Percentiles rank a stretch among this genome's conserved stretches.
These are phyloP conservation scores for Iguana delicatissima DNA, from an alignment of 2,797 vertebrate genomes.

Conservation along the genomic window DNA sequence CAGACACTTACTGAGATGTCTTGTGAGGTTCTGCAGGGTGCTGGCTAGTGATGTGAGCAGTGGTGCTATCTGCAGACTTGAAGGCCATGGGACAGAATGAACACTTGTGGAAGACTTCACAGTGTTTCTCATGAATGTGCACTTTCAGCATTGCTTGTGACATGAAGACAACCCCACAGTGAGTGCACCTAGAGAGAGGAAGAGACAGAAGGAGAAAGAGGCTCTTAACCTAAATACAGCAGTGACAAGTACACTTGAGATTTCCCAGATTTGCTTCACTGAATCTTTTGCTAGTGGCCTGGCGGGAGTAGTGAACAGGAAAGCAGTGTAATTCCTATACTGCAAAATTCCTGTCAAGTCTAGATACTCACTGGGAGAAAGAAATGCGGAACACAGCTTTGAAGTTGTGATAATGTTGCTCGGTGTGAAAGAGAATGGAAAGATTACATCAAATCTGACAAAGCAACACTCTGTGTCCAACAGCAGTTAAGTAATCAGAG, in stretches of 20 bases:
- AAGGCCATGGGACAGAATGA: constrained; percentile 94
- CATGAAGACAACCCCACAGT: constrained; percentile 93
- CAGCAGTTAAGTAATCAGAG: neutral
- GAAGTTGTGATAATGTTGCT: neutral
- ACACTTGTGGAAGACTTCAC: constrained; percentile 94
- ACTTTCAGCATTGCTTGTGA: constrained; percentile 89
- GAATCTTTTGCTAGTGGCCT: fast-evolving
- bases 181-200: constrained; percentile 87
- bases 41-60: constrained; percentile 88
- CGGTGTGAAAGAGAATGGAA: neutral
- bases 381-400: neutral
- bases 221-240: neutral
- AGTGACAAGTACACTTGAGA: fast-evolving
- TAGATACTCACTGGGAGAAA: neutral
- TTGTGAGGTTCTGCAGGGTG: constrained; percentile 83
- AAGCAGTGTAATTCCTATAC: fast-evolving
- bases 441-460: neutral
- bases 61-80: constrained; percentile 89
- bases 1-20: constrained; percentile 88
- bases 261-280: neutral
- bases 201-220: neutral
- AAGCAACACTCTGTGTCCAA: neutral
- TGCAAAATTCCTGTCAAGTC: neutral
- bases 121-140: constrained; percentile 95
- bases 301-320: neutral